A percentile compares a stretch with the other conserved stretches of the same genome.
These are phyloP conservation scores for Euleptes europaea DNA, from an alignment of 2,113 vertebrate species.

Conservation along the genomic window DNA sequence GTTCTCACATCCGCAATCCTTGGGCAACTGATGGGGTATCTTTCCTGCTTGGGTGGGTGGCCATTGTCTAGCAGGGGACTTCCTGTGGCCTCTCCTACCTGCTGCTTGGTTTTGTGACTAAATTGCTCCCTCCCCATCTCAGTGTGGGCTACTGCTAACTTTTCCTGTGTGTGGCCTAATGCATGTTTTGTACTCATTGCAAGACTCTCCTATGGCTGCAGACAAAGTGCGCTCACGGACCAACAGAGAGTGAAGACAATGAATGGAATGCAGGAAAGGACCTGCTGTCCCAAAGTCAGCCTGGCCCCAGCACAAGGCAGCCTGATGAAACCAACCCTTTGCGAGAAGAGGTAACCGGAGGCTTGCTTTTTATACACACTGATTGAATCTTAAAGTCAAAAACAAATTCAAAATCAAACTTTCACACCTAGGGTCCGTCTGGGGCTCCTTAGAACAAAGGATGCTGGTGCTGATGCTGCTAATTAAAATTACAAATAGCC, in stretches of 20 bases:
- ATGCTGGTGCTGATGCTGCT: background rate
- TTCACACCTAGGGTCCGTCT: background rate
- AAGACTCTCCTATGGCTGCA: background rate
- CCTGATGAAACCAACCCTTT: background rate
- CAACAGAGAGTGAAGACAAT: background rate
- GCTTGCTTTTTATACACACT: background rate
- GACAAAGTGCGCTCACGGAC: background rate
- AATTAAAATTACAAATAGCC: background rate
- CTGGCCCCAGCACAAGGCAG: background rate
- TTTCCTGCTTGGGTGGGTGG: no score
- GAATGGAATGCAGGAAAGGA: background rate
- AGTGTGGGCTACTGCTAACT: no score
- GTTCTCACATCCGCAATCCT: no score
- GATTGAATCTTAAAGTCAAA: background rate
- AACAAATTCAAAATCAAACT: background rate
- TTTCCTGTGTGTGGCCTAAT: background rate
- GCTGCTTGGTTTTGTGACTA: no score
- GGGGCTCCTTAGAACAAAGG: background rate
- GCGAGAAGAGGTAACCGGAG: background rate
- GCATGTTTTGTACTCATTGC: background rate
- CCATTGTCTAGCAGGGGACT: no score
- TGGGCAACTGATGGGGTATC: no score
- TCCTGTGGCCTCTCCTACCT: no score
- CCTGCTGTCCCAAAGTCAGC: no score
- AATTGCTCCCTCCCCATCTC: no score